Percentiles rank a stretch among this genome's conserved stretches.
These are phyloP conservation scores for Diarsia brunnea DNA, from an alignment of 2,888 invertebrate genomes.

Conservation along the genomic window DNA sequence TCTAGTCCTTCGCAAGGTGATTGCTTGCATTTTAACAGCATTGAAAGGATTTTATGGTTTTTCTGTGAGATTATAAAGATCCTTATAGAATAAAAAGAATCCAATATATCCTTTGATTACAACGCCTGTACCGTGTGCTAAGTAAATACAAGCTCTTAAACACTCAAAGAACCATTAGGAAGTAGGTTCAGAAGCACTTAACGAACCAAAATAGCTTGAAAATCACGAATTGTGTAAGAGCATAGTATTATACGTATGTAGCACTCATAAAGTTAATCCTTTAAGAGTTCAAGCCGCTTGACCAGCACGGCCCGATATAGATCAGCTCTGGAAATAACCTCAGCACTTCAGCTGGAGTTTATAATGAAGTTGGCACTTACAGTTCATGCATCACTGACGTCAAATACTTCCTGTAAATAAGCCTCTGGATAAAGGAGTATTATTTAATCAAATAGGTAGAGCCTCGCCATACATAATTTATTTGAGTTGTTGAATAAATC, in stretches of 20 bases:
- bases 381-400: conserved; percentile 56
- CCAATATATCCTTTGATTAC: conserved; percentile 20
- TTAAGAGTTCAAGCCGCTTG: conserved; percentile 58
- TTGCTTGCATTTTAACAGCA: conserved; percentile 18
- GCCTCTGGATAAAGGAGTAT: conserved; percentile 20
- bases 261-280: conserved; percentile 55
- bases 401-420: conserved; percentile 56
- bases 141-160: not conserved
- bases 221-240: conserved; percentile 41
- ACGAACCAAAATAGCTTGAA: conserved; percentile 41
- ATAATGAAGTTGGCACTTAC: conserved; percentile 63
- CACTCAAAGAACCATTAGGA: conserved; percentile 23
- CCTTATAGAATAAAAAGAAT: conserved; percentile 19
- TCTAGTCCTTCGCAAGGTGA: conserved; percentile 3
- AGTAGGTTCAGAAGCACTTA: conserved; percentile 32
- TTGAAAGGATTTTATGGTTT: conserved; percentile 27
- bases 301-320: conserved; percentile 63
- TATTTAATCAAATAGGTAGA: conserved; percentile 27
- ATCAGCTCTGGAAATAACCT: conserved; percentile 55
- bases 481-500: conserved; percentile 45
- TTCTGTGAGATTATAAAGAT: conserved; percentile 25
- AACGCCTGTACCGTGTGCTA: not conserved
- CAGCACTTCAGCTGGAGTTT: conserved; percentile 56
- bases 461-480: conserved; percentile 20
- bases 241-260: conserved; percentile 2